phyloP scores from a whole-genome alignment of 2,113 vertebrate genomes.

The Vanacampus margaritifer region DNA sequence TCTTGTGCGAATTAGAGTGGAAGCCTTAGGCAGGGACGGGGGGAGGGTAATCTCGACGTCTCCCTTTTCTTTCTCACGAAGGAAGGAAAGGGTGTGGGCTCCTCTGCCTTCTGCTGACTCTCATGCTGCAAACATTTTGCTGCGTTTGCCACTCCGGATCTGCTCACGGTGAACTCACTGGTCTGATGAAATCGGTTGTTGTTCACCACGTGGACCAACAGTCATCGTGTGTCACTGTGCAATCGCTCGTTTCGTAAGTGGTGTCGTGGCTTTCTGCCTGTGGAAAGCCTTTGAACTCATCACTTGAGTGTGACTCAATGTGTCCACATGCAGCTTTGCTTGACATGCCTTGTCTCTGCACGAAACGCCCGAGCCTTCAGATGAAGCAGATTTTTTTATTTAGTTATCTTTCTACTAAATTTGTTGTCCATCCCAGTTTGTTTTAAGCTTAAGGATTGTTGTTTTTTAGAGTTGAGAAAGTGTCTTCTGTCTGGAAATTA shows the following conservation, averaged over 20 bases:
- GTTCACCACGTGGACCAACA: conserved; percentile 30
- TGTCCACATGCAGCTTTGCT: conserved; percentile 1
- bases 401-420: background rate
- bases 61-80: conserved; percentile 47
- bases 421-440: too few species aligned
- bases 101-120: conserved; percentile 47
- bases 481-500: too few species aligned
- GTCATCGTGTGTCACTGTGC: conserved; percentile 39
- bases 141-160: conserved; percentile 37
- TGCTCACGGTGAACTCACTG: conserved; percentile 34
- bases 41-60: conserved; percentile 34
- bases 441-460: too few species aligned
- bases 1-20: conserved; percentile 65
- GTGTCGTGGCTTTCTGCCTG: conserved; percentile 22
- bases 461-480: too few species aligned
- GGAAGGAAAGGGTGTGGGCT: conserved; percentile 49
- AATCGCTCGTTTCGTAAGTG: conserved; percentile 29
- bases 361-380: background rate
- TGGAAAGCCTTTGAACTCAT: conserved; percentile 20
- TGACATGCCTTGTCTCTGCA: background rate
- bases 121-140: conserved; percentile 52
- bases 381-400: background rate
- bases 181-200: conserved; percentile 47
- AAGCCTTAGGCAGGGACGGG: conserved; percentile 47
- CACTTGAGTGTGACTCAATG: conserved; percentile 22